These are phyloP conservation scores for Hylaeus volcanicus DNA, from an alignment of 1,140 invertebrate genomes.

Conservation along the genomic window DNA sequence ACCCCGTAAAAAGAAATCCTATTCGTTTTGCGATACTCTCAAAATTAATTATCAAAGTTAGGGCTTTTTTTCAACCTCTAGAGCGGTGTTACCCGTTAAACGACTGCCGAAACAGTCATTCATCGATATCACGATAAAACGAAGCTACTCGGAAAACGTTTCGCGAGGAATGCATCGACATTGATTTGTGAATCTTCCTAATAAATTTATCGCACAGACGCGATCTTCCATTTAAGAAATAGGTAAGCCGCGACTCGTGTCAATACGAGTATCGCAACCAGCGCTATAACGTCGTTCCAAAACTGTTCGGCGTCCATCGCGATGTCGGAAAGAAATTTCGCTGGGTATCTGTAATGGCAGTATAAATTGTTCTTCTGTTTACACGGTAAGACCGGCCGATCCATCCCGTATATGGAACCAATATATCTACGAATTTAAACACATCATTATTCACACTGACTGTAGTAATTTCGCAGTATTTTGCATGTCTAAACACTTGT, in stretches of 20 bases:
- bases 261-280: slow-evolving; percentile 86
- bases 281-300: slow-evolving; percentile 89
- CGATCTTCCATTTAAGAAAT: slow-evolving; percentile 90
- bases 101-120: neutral
- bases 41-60: no score
- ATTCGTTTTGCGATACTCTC: no score
- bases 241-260: slow-evolving; percentile 88
- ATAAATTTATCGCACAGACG: slow-evolving; percentile 83
- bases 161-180: neutral
- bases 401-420: slow-evolving; percentile 90
- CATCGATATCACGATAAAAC: neutral
- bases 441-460: neutral
- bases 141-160: neutral
- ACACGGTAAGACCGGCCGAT: slow-evolving; percentile 85
- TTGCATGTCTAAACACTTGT: no score
- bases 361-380: slow-evolving; percentile 79
- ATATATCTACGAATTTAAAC: slow-evolving; percentile 78
- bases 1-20: no score
- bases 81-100: neutral
- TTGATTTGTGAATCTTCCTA: neutral
- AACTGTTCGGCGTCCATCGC: slow-evolving; percentile 90
- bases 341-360: slow-evolving; percentile 89
- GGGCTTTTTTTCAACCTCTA: no score
- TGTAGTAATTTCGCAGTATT: no score
- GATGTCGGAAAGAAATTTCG: slow-evolving; percentile 89